These are phyloP conservation scores for Drosophila nr. medialis DNA, from an alignment of 2,888 invertebrate species.

Conservation along the genomic window DNA sequence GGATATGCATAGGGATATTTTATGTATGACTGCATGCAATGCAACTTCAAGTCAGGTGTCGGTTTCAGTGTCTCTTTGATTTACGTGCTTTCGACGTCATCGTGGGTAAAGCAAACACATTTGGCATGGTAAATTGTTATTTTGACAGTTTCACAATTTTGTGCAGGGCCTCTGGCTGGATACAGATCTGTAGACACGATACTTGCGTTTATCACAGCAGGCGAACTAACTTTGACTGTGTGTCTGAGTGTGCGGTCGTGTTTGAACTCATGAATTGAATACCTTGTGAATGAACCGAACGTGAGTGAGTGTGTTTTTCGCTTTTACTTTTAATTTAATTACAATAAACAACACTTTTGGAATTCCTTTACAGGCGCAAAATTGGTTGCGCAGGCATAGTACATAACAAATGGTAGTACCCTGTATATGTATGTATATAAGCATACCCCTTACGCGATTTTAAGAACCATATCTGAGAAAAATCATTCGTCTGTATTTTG, in stretches of 20 bases:
- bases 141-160: conserved; percentile 80
- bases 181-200: conserved; percentile 72
- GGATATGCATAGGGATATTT: conserved; percentile 22
- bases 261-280: conserved; percentile 66
- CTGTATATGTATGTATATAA: neutral
- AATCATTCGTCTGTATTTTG: neutral
- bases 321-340: conserved; percentile 70
- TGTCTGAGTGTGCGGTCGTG: conserved; percentile 63
- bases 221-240: conserved; percentile 6
- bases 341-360: conserved; percentile 25
- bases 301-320: conserved; percentile 53
- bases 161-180: conserved; percentile 64
- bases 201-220: conserved; percentile 28
- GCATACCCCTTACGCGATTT: neutral
- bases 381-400: neutral
- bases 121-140: conserved; percentile 70
- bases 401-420: neutral
- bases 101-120: conserved; percentile 49
- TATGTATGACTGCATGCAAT: conserved; percentile 21
- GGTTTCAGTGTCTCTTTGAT: conserved; percentile 44
- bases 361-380: conserved; percentile 6
- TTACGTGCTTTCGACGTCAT: conserved; percentile 55
- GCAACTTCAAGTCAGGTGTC: conserved; percentile 44
- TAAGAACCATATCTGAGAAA: neutral
- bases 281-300: conserved; percentile 67